Percentiles rank a stretch among this genome's conserved stretches.
Conservation (phyloP, 2,888 invertebrate genomes). For the Oscheius onirici region DNA sequence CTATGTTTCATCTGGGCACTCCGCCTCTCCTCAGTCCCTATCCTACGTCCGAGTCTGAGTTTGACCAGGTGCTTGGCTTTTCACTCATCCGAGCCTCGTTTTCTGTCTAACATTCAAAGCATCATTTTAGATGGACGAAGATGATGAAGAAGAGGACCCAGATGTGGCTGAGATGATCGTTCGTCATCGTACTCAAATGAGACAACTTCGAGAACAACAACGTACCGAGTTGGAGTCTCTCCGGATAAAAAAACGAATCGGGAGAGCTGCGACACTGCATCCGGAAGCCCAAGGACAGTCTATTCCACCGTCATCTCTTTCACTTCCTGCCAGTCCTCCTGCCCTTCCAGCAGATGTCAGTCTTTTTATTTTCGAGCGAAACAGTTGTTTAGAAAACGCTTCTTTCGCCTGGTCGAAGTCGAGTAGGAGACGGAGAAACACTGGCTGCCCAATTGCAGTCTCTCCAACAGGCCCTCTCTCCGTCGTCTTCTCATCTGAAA, state of each 20-base stretch:
- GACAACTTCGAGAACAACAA: conserved; percentile 48
- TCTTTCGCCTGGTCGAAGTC: conserved; percentile 18
- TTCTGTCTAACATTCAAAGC: not conserved
- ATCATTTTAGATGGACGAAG: not conserved
- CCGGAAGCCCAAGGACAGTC: conserved; percentile 1
- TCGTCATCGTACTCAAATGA: conserved; percentile 35
- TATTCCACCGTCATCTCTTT: conserved; percentile 25
- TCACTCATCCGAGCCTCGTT: not conserved
- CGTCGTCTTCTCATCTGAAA: not conserved
- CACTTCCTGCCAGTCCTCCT: conserved; percentile 25
- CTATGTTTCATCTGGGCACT: conserved; percentile 50
- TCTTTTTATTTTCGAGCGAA: not conserved
- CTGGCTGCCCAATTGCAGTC: conserved; percentile 8
- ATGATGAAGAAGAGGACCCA: conserved; percentile 28
- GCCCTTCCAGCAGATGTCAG: conserved; percentile 6
- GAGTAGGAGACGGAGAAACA: conserved; percentile 7
- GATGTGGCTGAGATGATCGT: conserved; percentile 13
- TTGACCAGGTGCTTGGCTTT: conserved; percentile 35
- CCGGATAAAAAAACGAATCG: conserved; percentile 16
- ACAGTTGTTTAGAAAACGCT: conserved; percentile 16
- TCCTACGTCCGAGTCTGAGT: conserved; percentile 50
- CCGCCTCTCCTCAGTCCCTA: conserved; percentile 49
- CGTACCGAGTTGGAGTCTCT: conserved; percentile 45
- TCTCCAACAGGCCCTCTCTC: not conserved
- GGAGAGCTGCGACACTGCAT: conserved; percentile 8